A percentile compares a stretch with the other conserved stretches of the same genome.
Evolutionary conservation across 2,888 invertebrate genomes (phyloP).

Genomic region (Chloroclysta siterata): DNA sequence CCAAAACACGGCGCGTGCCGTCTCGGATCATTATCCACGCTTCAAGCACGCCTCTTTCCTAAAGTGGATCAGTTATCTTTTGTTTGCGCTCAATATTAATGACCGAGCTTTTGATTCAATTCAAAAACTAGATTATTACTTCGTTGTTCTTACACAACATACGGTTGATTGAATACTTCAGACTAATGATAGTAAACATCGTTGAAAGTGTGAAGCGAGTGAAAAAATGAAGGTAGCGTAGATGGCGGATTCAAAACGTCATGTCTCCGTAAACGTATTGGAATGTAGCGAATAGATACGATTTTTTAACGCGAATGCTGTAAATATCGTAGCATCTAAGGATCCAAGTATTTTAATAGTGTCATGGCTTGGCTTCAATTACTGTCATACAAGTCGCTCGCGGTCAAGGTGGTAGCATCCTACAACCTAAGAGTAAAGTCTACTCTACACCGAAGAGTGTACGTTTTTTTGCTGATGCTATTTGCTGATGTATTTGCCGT

Average conservation of each 20-base stretch:
- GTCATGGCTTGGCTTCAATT: conserved; percentile 68
- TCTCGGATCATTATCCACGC: conserved; percentile 48
- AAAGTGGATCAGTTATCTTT: conserved; percentile 61
- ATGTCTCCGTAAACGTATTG: conserved; percentile 10
- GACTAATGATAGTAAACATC: conserved; percentile 1
- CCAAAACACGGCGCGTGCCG: conserved; percentile 63
- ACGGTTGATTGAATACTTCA: conserved; percentile 17
- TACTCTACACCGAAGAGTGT: conserved; percentile 5
- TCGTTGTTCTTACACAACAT: conserved; percentile 33
- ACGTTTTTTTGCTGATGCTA: neutral
- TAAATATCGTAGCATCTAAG: conserved; percentile 32
- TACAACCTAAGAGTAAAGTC: conserved; percentile 27
- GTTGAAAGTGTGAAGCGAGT: conserved; percentile 4
- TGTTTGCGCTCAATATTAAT: conserved; percentile 60
- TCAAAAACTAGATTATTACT: conserved; percentile 42
- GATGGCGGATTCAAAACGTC: conserved; percentile 6
- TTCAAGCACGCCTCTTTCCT: conserved; percentile 27
- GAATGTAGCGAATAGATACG: conserved; percentile 46
- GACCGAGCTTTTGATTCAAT: conserved; percentile 40
- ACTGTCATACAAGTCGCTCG: conserved; percentile 54
- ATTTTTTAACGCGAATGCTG: conserved; percentile 25
- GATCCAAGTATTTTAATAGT: conserved; percentile 62
- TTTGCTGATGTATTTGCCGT: too few relatives aligned
- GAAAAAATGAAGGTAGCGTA: neutral
- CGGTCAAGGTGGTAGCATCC: conserved; percentile 78